Base-by-base conservation (phyloP, 2,888 invertebrate genomes). In the Parnassius mnemosyne region DNA sequence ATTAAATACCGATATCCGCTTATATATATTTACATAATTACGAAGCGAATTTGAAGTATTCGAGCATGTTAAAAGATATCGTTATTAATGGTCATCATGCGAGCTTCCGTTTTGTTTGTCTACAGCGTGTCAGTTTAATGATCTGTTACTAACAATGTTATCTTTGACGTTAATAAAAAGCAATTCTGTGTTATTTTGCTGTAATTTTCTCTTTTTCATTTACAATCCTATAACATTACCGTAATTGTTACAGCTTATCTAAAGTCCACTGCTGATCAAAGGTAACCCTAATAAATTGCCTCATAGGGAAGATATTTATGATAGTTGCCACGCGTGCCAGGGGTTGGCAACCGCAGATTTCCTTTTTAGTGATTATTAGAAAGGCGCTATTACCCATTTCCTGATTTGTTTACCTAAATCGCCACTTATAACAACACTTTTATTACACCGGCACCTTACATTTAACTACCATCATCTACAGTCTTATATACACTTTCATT, bases 1-100 rank as follows among this genome's bases (percentile, higher is more conserved):
- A 53, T 11, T 52, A 41, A 52, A 42, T 16, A 46, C 13, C 58
- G 58, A 63, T 63, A 58, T 54, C 53, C 58, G 51, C 25, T 53
- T 20, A 42, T 52, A 52, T 49, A 42, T 58, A 63, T 63, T 58
- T 58, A 54, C 58, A 63, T 63, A 63, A 54, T 49, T 44, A 53
- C 34, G 16, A 53, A 34, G 54, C 50, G 10, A 53, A 54, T 61
- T 44, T 53, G 25, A 54, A 62, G 34, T 58, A 62, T 57, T 58
- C 54, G 52, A 61, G n/a, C 52, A 54, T 58, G 57, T 51, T 53
- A 58, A 58, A 63, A 54, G 53, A 11, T 42, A 54, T 54, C 16
- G 42, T 60, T 54, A 60, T 60, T 53, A 53, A 59, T 47, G 34
- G n/a, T 20, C 20, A 50, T n/a, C 62, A 58, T 58, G 62, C 62